A percentile compares a stretch with the other conserved stretches of the same genome.
These are phyloP conservation scores for Pseudomyrmex dendroicus DNA, from an alignment of 1,140 invertebrate genomes.

Conservation along the genomic window DNA sequence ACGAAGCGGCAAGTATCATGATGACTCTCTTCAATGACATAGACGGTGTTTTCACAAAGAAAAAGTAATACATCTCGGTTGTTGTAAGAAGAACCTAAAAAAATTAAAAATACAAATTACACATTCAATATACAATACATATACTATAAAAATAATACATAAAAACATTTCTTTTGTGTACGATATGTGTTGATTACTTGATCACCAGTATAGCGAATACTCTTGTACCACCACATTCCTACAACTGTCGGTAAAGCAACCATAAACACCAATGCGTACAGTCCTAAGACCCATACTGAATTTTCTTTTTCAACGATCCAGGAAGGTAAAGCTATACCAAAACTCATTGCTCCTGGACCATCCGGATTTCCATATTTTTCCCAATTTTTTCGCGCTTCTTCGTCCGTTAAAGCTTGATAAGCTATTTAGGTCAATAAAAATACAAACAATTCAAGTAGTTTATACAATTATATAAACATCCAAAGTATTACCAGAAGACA, in stretches of 20 bases:
- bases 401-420: conserved; percentile 95
- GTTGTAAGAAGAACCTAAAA: conserved; percentile 96
- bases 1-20: conserved; percentile 98
- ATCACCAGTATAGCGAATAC: conserved; percentile 98
- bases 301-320: conserved; percentile 99
- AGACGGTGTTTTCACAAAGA: conserved; percentile 97
- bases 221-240: conserved; percentile 99
- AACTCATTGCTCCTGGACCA: conserved; percentile 99
- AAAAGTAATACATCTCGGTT: conserved; percentile 97
- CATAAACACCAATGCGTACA: conserved; percentile 99
- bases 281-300: conserved; percentile 97
- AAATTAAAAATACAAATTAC: conserved; percentile 41
- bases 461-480: conserved; percentile 29
- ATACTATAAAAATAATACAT: too few relatives aligned
- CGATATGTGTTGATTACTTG: conserved; percentile 86
- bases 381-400: conserved; percentile 98
- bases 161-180: conserved; percentile 1
- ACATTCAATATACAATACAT: neutral
- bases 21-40: conserved; percentile 98
- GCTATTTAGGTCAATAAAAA: conserved; percentile 81
- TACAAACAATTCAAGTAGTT: conserved; percentile 24
- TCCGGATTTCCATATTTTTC: conserved; percentile 99
- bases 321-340: conserved; percentile 99
- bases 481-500: neutral
- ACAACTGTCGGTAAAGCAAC: conserved; percentile 96